Evolutionary conservation across 2,113 vertebrate species (phyloP).

Genomic region (Corvus cornix): DNA sequence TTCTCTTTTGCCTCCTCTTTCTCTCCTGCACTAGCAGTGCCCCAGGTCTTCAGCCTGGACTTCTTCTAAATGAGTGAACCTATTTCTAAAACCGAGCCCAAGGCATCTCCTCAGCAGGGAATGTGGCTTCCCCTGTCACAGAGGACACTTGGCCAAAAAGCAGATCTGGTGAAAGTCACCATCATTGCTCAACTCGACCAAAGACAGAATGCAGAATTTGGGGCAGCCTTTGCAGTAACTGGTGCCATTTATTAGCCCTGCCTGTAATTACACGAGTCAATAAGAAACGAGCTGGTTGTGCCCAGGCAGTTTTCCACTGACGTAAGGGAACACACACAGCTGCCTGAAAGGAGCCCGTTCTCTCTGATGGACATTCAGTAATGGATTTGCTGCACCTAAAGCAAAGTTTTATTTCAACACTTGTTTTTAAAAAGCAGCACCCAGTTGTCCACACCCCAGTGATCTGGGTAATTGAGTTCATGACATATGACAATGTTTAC

Average conservation of each 20-base stretch:
- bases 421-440: slow-evolving; percentile 1
- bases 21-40: neutral
- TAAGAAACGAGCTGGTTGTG: neutral
- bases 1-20: neutral
- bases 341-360: neutral
- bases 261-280: neutral
- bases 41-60: neutral
- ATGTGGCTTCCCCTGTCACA: accelerated
- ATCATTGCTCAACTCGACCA: neutral
- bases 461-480: slow-evolving; percentile 7
- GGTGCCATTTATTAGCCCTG: neutral
- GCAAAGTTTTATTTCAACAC: slow-evolving; percentile 20
- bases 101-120: neutral
- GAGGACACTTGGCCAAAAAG: neutral
- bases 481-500: slow-evolving; percentile 8
- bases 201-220: neutral
- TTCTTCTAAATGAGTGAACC: neutral
- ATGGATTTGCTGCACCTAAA: slow-evolving; percentile 30
- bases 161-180: neutral
- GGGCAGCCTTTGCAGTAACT: neutral
- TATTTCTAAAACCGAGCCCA: neutral
- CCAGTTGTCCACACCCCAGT: neutral
- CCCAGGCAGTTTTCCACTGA: slow-evolving; percentile 15
- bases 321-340: neutral
- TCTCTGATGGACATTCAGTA: neutral